Base-by-base conservation (phyloP, 2,888 invertebrate genomes). In the Watsonalla binaria region DNA sequence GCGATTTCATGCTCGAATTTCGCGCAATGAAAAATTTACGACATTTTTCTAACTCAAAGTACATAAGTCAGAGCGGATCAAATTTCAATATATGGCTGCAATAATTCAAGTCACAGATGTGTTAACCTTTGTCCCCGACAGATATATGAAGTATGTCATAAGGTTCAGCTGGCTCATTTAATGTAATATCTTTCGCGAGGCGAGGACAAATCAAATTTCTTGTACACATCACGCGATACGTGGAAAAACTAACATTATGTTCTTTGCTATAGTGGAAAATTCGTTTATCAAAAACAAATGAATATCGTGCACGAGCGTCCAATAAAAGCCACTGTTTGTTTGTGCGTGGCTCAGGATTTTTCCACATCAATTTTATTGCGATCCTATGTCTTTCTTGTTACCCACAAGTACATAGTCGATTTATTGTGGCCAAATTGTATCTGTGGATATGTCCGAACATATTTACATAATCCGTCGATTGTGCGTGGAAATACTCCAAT, bases 81-180 rank as follows among this genome's bases (percentile, higher is more conserved):
- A 65, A 61, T 63, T 63, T 64, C 57, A 61, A 64, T 58, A 56
- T 61, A 60, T 62, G 55, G 54, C 34, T 45, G 53, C 55, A 56
- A 62, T 65, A 56, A 34, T 57, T 62, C 60, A 60, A 56, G 24
- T 51, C 53, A 47, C 35, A 47, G 39, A 53, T n/a, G 49, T 54
- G 37, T 54, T 24, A 5, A 35, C 47, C 47, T 47, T 51, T 54
- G 45, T 54, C 55, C 53, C 60, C 62, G 45, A 15, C 47, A 50
- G 42, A 42, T 15, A 33, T 47, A 5, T 34, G 11, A 15, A 50
- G 52, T 52, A 49, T 55, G 48, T 49, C 52, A 51, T 49, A 55
- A 54, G 47, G 47, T 53, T 58, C 56, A 58, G 57, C 56, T 61
- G 53, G n/a, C 42, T 45, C 45, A 54, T 60, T 58, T 57, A 58